A percentile compares a stretch with the other conserved stretches of the same genome.
These are phyloP conservation scores for Andrena bucephala DNA, from an alignment of 2,888 invertebrate species.

Conservation along the genomic window DNA sequence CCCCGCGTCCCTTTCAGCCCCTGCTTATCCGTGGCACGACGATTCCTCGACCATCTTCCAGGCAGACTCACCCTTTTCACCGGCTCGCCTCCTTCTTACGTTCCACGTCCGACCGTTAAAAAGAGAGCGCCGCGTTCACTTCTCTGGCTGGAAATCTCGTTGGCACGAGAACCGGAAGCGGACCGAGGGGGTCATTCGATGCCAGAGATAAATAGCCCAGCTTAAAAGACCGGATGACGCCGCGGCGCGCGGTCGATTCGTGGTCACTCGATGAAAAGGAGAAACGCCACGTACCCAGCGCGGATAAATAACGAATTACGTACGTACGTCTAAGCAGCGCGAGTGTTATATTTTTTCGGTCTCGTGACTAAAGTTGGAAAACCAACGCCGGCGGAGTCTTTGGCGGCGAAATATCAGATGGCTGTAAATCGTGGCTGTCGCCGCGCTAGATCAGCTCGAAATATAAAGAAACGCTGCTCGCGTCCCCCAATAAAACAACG, in stretches of 20 bases:
- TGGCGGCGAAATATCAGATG: conserved; percentile 74
- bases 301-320: conserved; percentile 56
- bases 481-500: conserved; percentile 70
- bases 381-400: conserved; percentile 10
- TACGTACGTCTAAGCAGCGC: conserved; percentile 16
- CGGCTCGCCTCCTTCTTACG: conserved; percentile 44
- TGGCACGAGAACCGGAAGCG: conserved; percentile 66
- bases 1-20: conserved; percentile 36
- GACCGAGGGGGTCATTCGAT: conserved; percentile 61
- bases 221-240: conserved; percentile 47
- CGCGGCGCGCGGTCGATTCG: conserved; percentile 18
- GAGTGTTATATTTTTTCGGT: conserved; percentile 51
- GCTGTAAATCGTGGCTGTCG: conserved; percentile 78
- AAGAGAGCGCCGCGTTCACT: conserved; percentile 49
- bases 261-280: conserved; percentile 29
- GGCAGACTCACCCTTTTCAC: conserved; percentile 34
- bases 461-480: conserved; percentile 64
- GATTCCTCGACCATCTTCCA: conserved; percentile 37
- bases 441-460: conserved; percentile 24
- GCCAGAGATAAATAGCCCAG: conserved; percentile 62
- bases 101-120: conserved; percentile 36
- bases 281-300: not conserved
- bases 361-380: conserved; percentile 74
- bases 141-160: conserved; percentile 57
- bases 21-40: conserved; percentile 17